These are phyloP conservation scores for Stichodactyla mertensii DNA, from an alignment of 64 coral and sea anemone species.

Conservation along the genomic window DNA sequence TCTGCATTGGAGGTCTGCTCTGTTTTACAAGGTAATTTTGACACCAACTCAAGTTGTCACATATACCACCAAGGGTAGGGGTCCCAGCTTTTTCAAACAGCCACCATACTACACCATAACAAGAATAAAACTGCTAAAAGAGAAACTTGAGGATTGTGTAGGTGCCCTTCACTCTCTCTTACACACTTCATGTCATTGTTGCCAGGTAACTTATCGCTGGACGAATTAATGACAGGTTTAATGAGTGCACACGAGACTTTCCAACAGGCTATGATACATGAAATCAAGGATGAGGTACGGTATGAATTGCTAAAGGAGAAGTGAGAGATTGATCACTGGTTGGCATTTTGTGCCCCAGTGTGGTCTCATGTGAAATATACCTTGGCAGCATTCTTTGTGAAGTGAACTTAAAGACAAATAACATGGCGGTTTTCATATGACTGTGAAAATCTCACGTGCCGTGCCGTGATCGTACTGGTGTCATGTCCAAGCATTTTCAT, in stretches of 20 bases:
- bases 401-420: too few species aligned
- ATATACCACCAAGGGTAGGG: too few species aligned
- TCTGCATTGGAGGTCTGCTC: slow-evolving; percentile 90
- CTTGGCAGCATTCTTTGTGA: background rate
- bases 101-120: too few species aligned
- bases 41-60: too few species aligned
- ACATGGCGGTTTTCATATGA: too few species aligned
- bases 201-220: slow-evolving; percentile 69
- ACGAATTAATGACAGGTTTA: slow-evolving; percentile 86
- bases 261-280: slow-evolving; percentile 71
- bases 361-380: background rate
- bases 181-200: background rate
- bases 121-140: too few species aligned
- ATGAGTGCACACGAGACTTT: slow-evolving; percentile 85
- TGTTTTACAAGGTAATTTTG: slow-evolving; percentile 81
- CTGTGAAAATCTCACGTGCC: background rate
- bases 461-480: too few species aligned
- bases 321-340: too few species aligned
- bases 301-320: background rate
- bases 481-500: too few species aligned
- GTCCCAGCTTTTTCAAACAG: too few species aligned
- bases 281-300: slow-evolving; percentile 85
- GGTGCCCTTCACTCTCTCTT: too few species aligned
- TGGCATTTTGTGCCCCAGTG: background rate
- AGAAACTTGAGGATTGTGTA: too few species aligned